Evolutionary conservation across 2,888 invertebrate genomes (phyloP), one percentile per base, ranked within the genome.

Genomic region (Subacronicta megacephala): DNA sequence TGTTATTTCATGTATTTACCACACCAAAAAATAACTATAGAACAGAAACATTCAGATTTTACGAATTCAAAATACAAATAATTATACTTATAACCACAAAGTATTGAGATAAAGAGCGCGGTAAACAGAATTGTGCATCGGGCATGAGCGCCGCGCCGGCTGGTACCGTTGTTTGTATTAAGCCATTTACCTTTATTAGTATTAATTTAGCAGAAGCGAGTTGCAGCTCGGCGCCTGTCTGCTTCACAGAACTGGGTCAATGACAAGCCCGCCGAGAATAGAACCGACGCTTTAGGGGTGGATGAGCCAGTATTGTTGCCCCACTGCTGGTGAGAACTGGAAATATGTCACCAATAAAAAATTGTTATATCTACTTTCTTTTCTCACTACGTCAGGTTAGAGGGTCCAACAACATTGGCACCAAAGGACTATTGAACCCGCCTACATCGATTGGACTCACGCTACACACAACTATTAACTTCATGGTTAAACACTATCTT

Each of bases 231-330:
- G 75, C 72, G 78, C 76, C 77, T 76, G 82, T 84, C 83, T 84
- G 80, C 77, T 79, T 80, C 78, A 75, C 65, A 81, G 78, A 93
- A 89, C 85, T 93, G 80, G 93, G 93, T 93, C 93, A 93, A 93
- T 93, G 90, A 89, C 90, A 89, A 85, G 65, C 83, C 82, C 80
- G 84, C 84, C 85, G 84, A 92, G 92, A 93, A 92, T 93, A 93
- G 92, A 88, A 83, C 82, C 81, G 77, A 77, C 81, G 89, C 87
- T 88, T 85, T 83, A 88, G 87, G 92, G 89, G 85, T 88, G 83
- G 88, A 86, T 82, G 84, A 82, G 85, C 77, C 84, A n/a, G 88
- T 84, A 89, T 90, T 90, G 90, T 90, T 86, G 72, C 70, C 65
- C 35, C 53, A 42, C 63, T 52, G 61, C 62, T 82, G 80, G 83